Base-by-base conservation (phyloP, 2,888 invertebrate genomes). In the Dasypolia templi region DNA sequence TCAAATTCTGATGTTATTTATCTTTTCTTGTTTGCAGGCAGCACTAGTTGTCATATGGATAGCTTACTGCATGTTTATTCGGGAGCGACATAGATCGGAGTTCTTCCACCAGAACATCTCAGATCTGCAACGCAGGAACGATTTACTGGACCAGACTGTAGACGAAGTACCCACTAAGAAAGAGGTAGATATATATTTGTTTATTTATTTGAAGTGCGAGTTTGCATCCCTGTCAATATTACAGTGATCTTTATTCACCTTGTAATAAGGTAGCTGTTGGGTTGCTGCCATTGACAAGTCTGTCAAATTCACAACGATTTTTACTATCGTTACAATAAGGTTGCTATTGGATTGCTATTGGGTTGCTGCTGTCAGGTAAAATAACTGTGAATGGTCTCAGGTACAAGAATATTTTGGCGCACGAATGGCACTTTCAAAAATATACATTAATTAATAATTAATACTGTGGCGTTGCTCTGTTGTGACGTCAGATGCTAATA, bases 41-140 rank as follows among this genome's bases (percentile, higher is more conserved):
- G 90, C 88, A 29, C 76, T 95, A 22, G 92, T 95, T 51, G 72
- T 95, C 42, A 87, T 87, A 53, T 96, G 95, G 94, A 93, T 96
- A 88, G 91, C 94, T 7, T 96, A 94, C 87, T 95, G 95, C 85
- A 94, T 96, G 95, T 96, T 96, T 84, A 88, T 93, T 75, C 92
- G 92, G 72, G 96, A 96, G 76, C 90, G 93, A 39, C 95, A 94
- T 82, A 95, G 93, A 77, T 92, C 94, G 0, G 94, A 95, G 73
- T 79, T 68, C 29, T 90, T 91, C 72, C 95, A 95, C 35, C 93
- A 93, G 82, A 90, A 92, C 35, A 94, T 96, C 81, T 84, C 92
- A 0, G 95, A 96, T 81, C 70, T 95, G 29, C 87, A 92, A 64
- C 89, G 89, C 19, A 92, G 86, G 72, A 94, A 94, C 79, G 79